Evolutionary conservation across 53 echinoderm and acorn worm genomes (phyloP).

Genomic region (Temnopleurus reevesii): DNA sequence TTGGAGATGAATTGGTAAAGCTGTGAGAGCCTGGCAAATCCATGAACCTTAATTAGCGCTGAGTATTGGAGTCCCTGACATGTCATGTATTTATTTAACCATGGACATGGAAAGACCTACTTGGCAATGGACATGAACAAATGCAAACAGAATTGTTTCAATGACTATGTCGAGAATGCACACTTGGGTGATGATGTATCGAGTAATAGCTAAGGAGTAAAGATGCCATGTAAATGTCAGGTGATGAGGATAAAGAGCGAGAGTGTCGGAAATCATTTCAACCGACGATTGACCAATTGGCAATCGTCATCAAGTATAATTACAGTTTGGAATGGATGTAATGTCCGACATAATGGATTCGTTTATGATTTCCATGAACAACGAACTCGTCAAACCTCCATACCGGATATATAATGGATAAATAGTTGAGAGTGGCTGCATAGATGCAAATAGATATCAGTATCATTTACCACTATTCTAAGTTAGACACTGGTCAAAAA

Average conservation of each 20-base stretch:
- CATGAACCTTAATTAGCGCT: slow-evolving; percentile 40
- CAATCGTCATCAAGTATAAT: slow-evolving; percentile 36
- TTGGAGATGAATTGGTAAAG: slow-evolving; percentile 4
- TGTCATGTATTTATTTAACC: slow-evolving; percentile 53
- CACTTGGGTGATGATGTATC: slow-evolving; percentile 13
- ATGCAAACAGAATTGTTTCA: slow-evolving; percentile 45
- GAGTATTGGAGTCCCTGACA: slow-evolving; percentile 49
- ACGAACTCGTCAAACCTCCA: background rate
- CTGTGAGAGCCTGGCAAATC: slow-evolving; percentile 15
- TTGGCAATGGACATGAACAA: slow-evolving; percentile 26
- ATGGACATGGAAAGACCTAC: slow-evolving; percentile 30
- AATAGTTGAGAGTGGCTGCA: background rate
- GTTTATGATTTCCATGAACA: slow-evolving; percentile 1
- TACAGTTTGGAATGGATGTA: background rate
- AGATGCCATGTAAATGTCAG: slow-evolving; percentile 35
- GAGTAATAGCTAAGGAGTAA: slow-evolving; percentile 24
- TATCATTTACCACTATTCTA: too few relatives aligned
- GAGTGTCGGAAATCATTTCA: slow-evolving; percentile 25
- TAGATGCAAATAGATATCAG: background rate
- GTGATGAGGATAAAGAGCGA: slow-evolving; percentile 41
- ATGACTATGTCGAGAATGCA: slow-evolving; percentile 26
- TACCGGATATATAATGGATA: background rate
- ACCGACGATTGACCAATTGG: slow-evolving; percentile 42
- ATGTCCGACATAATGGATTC: slow-evolving; percentile 13
- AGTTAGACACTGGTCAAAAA: too few relatives aligned